Evolutionary conservation across 2,888 invertebrate species (phyloP).

Genomic region (Romanomermis culicivorax): DNA sequence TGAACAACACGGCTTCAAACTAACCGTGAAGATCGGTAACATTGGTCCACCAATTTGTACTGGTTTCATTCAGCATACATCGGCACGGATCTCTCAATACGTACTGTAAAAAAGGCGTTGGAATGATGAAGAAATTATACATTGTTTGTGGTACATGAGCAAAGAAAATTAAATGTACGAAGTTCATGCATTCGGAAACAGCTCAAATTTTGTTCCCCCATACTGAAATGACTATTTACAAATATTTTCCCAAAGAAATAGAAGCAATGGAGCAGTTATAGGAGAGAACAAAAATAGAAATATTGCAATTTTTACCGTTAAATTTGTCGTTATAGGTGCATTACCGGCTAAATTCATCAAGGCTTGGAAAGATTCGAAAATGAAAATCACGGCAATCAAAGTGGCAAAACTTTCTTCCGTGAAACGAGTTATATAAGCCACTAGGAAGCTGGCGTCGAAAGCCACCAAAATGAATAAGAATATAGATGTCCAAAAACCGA

Average conservation of each 20-base stretch:
- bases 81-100: neutral
- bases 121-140: too few relatives aligned
- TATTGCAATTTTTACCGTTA: neutral
- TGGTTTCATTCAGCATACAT: too few relatives aligned
- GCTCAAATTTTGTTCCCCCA: too few relatives aligned
- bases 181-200: too few relatives aligned
- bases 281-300: too few relatives aligned
- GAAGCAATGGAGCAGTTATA: too few relatives aligned
- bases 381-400: conserved; percentile 25
- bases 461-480: conserved; percentile 23
- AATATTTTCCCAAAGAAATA: too few relatives aligned
- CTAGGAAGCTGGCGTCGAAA: conserved; percentile 24
- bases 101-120: neutral
- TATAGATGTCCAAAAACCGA: conserved; percentile 26
- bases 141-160: too few relatives aligned
- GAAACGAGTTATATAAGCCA: conserved; percentile 26
- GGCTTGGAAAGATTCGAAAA: conserved; percentile 17
- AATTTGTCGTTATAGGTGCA: neutral
- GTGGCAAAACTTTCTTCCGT: conserved; percentile 26
- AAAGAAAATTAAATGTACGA: too few relatives aligned
- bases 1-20: neutral
- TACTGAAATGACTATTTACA: too few relatives aligned
- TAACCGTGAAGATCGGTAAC: too few relatives aligned
- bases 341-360: neutral
- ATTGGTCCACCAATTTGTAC: too few relatives aligned